These are phyloP conservation scores for Drosophila robusta DNA, from an alignment of 2,888 invertebrate species.

Conservation along the genomic window DNA sequence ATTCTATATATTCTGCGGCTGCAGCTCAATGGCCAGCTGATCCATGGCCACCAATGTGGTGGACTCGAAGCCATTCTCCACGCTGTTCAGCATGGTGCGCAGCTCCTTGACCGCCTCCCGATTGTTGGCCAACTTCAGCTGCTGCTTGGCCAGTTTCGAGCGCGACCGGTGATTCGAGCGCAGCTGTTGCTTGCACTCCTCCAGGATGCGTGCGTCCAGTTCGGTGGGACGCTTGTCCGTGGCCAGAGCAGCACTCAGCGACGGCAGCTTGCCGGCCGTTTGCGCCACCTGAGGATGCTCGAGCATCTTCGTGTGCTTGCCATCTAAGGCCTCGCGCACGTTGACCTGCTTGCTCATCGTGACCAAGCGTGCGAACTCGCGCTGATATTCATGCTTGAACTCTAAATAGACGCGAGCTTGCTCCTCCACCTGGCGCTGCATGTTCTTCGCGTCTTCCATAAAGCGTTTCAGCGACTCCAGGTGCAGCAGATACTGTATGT, in stretches of 20 bases:
- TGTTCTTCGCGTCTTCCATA: constrained; percentile 62
- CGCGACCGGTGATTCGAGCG: constrained; percentile 27
- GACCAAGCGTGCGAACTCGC: constrained; percentile 58
- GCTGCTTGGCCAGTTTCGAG: constrained; percentile 28
- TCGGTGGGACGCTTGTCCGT: constrained; percentile 54
- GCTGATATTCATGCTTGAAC: constrained; percentile 68
- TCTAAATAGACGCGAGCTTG: constrained; percentile 65
- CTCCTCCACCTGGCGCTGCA: constrained; percentile 78
- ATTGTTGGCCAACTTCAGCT: constrained; percentile 56
- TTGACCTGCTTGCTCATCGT: constrained; percentile 53
- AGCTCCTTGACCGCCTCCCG: constrained; percentile 63
- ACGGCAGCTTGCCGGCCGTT: constrained; percentile 29
- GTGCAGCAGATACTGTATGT: constrained; percentile 75
- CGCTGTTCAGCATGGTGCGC: constrained; percentile 52
- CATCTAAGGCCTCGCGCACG: constrained; percentile 49
- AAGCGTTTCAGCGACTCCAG: constrained; percentile 78
- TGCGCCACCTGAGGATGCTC: constrained; percentile 20
- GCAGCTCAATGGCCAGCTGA: constrained; percentile 59
- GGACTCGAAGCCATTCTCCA: constrained; percentile 70
- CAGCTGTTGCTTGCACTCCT: constrained; percentile 33
- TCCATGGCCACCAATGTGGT: constrained; percentile 69
- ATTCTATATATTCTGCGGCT: constrained; percentile 10
- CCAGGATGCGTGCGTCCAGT: constrained; percentile 49
- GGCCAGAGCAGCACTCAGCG: constrained; percentile 45
- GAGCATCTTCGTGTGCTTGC: constrained; percentile 17